These are phyloP conservation scores for Desmophyllum pertusum DNA, from an alignment of 92 coral and sea anemone species.

Conservation along the genomic window DNA sequence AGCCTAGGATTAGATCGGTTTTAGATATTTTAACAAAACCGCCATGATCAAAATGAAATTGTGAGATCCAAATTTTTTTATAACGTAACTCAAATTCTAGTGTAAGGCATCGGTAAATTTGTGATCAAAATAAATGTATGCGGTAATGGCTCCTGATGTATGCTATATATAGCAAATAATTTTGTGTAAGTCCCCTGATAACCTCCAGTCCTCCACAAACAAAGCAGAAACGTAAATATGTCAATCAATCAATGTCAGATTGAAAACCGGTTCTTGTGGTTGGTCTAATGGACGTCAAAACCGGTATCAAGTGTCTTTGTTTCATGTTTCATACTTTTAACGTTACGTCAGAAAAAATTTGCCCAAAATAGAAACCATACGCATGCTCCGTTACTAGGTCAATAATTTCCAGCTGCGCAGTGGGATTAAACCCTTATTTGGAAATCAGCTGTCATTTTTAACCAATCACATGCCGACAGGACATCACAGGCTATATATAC, in stretches of 20 bases:
- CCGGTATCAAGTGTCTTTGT: neutral
- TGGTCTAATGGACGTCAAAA: constrained; percentile 6
- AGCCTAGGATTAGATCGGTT: neutral
- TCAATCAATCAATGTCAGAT: neutral
- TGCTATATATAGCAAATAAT: too few relatives aligned
- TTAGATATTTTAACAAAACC: neutral
- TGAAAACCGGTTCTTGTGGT: constrained; percentile 16
- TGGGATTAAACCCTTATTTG: neutral
- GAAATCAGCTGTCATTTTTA: constrained; percentile 27
- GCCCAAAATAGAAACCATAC: constrained; percentile 33
- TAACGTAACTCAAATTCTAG: too few relatives aligned
- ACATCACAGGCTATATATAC: neutral
- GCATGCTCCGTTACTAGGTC: neutral
- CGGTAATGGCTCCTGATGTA: too few relatives aligned
- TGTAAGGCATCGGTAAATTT: neutral
- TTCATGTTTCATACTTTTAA: neutral
- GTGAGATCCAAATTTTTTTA: too few relatives aligned
- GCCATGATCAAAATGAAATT: neutral
- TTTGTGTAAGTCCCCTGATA: too few relatives aligned
- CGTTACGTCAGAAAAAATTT: constrained; percentile 17
- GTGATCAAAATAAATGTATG: neutral
- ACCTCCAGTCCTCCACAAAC: too few relatives aligned
- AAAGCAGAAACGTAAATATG: neutral
- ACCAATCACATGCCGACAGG: constrained; percentile 34
- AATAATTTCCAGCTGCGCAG: constrained; percentile 15